Conservation (phyloP, 2,113 vertebrate genomes). For the Martes martes region DNA sequence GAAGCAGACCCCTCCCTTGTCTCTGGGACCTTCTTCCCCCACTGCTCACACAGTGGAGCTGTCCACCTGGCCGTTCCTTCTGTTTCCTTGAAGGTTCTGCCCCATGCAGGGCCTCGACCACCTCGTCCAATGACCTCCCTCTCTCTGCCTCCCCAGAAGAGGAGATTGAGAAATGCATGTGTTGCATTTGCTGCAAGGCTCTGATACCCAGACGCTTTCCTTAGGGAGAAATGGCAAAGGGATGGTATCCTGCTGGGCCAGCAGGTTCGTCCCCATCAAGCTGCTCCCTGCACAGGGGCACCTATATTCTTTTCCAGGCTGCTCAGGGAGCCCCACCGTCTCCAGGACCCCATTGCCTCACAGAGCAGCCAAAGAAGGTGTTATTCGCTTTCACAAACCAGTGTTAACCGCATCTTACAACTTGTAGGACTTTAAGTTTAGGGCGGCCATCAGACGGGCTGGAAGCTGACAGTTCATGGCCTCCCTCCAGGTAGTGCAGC, state of each 20-base stretch:
- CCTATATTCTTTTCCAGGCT: neutral
- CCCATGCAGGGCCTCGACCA: fast-evolving
- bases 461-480: neutral
- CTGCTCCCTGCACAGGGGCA: neutral
- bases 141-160: neutral
- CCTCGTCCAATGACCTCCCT: neutral
- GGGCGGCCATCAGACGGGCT: fast-evolving
- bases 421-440: neutral
- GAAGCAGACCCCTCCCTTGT: neutral
- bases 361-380: neutral
- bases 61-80: neutral
- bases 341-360: neutral
- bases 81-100: neutral
- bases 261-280: neutral
- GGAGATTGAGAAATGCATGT: fast-evolving
- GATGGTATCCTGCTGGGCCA: fast-evolving
- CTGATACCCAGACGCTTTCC: neutral
- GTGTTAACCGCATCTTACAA: neutral
- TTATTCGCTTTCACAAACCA: neutral
- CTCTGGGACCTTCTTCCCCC: neutral
- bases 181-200: neutral
- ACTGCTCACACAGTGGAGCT: neutral
- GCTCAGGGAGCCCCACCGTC: too few relatives aligned
- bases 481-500: neutral
- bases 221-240: neutral